phyloP scores from a whole-genome alignment of 1,140 invertebrate genomes.

The Drosophila murphyi region DNA sequence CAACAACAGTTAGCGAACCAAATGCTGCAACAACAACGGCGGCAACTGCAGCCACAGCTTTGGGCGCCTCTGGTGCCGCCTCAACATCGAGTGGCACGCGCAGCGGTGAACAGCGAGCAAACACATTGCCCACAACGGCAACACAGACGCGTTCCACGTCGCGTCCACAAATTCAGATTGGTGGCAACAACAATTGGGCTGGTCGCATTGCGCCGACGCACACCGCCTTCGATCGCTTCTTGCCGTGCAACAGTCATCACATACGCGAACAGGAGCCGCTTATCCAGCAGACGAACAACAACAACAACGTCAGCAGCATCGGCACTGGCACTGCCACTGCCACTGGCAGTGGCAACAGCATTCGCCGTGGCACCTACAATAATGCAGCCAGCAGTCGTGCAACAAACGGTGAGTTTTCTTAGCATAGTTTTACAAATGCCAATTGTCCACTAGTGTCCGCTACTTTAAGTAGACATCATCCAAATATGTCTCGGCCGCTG shows the following conservation, averaged over 20 bases:
- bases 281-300: conserved; percentile 44
- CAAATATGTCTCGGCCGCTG: background rate
- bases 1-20: conserved; percentile 21
- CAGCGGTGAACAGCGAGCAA: conserved; percentile 85
- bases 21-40: conserved; percentile 16
- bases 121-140: conserved; percentile 88
- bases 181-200: conserved; percentile 76
- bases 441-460: no score
- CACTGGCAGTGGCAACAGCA: conserved; percentile 15
- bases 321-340: conserved; percentile 4
- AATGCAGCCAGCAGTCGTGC: background rate
- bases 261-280: conserved; percentile 71
- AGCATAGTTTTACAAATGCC: no score
- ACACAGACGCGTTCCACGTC: conserved; percentile 88
- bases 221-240: conserved; percentile 82
- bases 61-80: conserved; percentile 22
- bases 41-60: conserved; percentile 21
- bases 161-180: conserved; percentile 87
- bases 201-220: conserved; percentile 78
- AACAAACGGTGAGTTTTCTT: no score
- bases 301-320: conserved; percentile 23
- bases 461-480: no score
- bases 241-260: conserved; percentile 84
- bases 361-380: background rate
- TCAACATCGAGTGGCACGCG: conserved; percentile 69